phyloP scores from a whole-genome alignment of 2,888 invertebrate genomes.

The Hydriomena furcata region DNA sequence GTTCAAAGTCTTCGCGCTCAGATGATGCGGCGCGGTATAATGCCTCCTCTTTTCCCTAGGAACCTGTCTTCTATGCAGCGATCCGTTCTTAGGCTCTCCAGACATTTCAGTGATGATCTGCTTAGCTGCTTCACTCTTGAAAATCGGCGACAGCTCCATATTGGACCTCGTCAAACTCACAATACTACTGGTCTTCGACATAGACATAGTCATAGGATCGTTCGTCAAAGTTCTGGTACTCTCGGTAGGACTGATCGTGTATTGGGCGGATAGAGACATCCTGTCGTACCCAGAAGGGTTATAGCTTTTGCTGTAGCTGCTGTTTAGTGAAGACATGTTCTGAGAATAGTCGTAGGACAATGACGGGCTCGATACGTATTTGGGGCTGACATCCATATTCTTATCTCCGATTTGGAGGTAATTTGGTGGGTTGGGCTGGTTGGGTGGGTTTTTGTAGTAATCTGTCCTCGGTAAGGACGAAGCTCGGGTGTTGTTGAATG shows the following conservation, averaged over 20 bases:
- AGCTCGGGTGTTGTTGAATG: slow-evolving; percentile 68
- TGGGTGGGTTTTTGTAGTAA: slow-evolving; percentile 59
- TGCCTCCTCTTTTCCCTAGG: slow-evolving; percentile 93
- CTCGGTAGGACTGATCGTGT: slow-evolving; percentile 75
- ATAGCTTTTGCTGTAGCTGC: slow-evolving; percentile 71
- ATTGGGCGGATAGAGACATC: slow-evolving; percentile 71
- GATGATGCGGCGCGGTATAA: slow-evolving; percentile 92
- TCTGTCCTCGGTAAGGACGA: slow-evolving; percentile 81
- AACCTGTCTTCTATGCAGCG: slow-evolving; percentile 86
- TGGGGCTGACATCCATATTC: slow-evolving; percentile 73
- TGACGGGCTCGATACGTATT: slow-evolving; percentile 76
- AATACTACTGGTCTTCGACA: slow-evolving; percentile 77
- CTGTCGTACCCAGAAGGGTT: slow-evolving; percentile 65
- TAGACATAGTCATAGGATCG: slow-evolving; percentile 61
- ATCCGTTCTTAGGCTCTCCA: slow-evolving; percentile 77
- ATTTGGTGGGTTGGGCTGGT: slow-evolving; percentile 58
- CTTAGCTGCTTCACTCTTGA: slow-evolving; percentile 93
- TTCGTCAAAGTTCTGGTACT: slow-evolving; percentile 75
- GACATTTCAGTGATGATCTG: slow-evolving; percentile 94
- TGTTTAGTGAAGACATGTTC: slow-evolving; percentile 70
- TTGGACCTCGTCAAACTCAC: slow-evolving; percentile 72
- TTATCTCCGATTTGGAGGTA: slow-evolving; percentile 61
- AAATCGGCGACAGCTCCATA: slow-evolving; percentile 89
- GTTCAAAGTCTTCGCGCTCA: slow-evolving; percentile 85
- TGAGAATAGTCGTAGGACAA: slow-evolving; percentile 74